These are phyloP conservation scores for Scaptomyza tumidula DNA, from an alignment of 2,888 invertebrate genomes.

Conservation along the genomic window DNA sequence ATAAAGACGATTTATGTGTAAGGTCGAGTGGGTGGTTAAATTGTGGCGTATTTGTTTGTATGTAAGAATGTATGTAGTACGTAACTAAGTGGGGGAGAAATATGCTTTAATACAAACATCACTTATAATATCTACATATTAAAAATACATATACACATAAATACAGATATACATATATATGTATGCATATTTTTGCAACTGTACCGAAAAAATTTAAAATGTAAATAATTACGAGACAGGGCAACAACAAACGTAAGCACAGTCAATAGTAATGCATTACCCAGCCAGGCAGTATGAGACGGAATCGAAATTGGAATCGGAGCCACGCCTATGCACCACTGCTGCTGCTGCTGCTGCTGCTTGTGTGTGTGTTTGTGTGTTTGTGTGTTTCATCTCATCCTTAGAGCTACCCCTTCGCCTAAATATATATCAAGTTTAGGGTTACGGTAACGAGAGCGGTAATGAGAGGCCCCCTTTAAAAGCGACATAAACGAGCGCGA, in stretches of 20 bases:
- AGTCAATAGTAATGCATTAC: slow-evolving; percentile 2
- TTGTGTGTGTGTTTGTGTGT: too few species aligned
- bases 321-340: slow-evolving; percentile 71
- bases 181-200: slow-evolving; percentile 28
- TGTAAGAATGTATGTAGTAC: not conserved
- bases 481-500: slow-evolving; percentile 55
- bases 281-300: slow-evolving; percentile 39
- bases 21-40: slow-evolving; percentile 40
- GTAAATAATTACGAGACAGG: slow-evolving; percentile 45
- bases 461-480: slow-evolving; percentile 50
- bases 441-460: slow-evolving; percentile 62
- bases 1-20: slow-evolving; percentile 33
- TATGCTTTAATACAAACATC: slow-evolving; percentile 16
- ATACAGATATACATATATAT: not conserved
- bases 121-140: not conserved
- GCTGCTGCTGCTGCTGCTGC: not conserved
- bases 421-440: slow-evolving; percentile 49
- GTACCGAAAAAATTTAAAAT: slow-evolving; percentile 34
- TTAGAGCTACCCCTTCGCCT: not conserved
- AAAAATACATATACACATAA: not conserved
- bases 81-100: not conserved
- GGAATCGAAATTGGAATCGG: slow-evolving; percentile 27
- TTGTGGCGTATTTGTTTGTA: slow-evolving; percentile 3
- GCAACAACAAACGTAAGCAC: not conserved
- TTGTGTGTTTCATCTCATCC: slow-evolving; percentile 37